phyloP scores from a whole-genome alignment of 2,888 invertebrate genomes.

The Podabrus alpinus region DNA sequence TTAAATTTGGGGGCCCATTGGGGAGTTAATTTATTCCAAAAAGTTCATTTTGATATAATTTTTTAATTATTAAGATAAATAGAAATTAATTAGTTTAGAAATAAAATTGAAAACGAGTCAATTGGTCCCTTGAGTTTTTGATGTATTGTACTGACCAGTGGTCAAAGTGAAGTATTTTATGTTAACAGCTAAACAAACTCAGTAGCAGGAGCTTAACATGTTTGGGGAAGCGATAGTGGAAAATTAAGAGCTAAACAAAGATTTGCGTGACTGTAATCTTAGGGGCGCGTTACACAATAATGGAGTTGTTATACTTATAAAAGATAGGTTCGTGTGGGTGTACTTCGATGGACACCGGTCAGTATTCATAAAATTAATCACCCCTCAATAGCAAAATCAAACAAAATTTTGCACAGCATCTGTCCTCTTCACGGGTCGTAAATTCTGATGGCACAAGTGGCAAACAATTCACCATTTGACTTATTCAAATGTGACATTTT shows the following conservation, averaged over 20 bases:
- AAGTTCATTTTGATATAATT: neutral
- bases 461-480: constrained; percentile 36
- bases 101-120: constrained; percentile 4
- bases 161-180: constrained; percentile 2
- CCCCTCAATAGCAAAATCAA: constrained; percentile 43
- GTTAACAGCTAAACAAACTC: constrained; percentile 3
- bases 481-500: constrained; percentile 50
- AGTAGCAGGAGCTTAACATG: neutral
- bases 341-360: constrained; percentile 48
- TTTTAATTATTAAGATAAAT: constrained; percentile 5
- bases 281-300: neutral
- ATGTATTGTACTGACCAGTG: constrained; percentile 1
- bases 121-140: constrained; percentile 12
- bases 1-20: too few species aligned
- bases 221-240: neutral
- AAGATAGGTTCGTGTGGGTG: neutral
- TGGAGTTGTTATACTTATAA: neutral
- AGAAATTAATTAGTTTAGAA: neutral
- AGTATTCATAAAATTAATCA: constrained; percentile 46
- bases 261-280: neutral
- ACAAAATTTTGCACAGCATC: constrained; percentile 46
- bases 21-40: too few species aligned
- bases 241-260: neutral
- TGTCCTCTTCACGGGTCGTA: constrained; percentile 50
- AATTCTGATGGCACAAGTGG: constrained; percentile 33